Conservation (phyloP, 2,797 vertebrate species). For the Malurus leucopterus region DNA sequence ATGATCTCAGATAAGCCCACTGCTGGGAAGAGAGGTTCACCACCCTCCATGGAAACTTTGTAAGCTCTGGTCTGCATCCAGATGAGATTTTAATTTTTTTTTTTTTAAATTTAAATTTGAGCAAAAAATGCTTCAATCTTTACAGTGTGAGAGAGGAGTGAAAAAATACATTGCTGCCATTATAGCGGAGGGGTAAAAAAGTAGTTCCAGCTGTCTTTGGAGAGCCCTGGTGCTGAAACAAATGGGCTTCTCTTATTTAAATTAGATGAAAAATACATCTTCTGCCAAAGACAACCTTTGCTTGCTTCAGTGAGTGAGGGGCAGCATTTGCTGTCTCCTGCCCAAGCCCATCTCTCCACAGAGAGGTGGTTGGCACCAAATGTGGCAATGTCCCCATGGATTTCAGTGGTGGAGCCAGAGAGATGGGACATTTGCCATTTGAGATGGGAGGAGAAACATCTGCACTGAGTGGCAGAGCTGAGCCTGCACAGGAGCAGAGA, state of each 20-base stretch:
- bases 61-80: conserved; percentile 10
- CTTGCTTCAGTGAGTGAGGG: background rate
- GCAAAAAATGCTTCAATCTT: background rate
- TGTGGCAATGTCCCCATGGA: fast-evolving
- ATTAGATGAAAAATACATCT: background rate
- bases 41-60: background rate
- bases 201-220: background rate
- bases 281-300: background rate
- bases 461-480: background rate
- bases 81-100: background rate
- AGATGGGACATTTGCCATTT: background rate
- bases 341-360: fast-evolving
- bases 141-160: background rate
- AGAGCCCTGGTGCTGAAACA: background rate
- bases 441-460: background rate
- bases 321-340: background rate
- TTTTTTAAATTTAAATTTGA: background rate
- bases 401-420: background rate
- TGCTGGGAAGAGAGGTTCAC: background rate
- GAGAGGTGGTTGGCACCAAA: background rate
- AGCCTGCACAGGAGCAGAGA: background rate
- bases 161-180: conserved; percentile 7
- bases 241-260: background rate
- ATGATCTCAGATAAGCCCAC: background rate
- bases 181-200: background rate